A percentile compares a stretch with the other conserved stretches of the same genome.
These are phyloP conservation scores for Cheiracanthium punctorium DNA, from an alignment of 2,888 invertebrate genomes.

Conservation along the genomic window DNA sequence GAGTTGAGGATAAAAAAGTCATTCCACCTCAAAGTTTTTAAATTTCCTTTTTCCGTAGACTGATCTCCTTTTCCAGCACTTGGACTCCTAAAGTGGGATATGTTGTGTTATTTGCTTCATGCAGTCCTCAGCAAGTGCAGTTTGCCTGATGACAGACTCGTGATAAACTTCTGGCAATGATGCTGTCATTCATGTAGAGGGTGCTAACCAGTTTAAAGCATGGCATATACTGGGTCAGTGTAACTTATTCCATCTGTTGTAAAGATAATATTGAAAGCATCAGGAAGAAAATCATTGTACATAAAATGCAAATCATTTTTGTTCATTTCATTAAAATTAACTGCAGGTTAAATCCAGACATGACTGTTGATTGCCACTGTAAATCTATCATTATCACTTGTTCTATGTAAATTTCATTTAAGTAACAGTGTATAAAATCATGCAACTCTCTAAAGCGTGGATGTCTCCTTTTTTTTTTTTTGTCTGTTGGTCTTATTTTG, in stretches of 20 bases:
- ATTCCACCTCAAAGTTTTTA: not conserved
- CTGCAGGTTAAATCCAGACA: slow-evolving; percentile 38
- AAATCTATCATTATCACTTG: slow-evolving; percentile 56
- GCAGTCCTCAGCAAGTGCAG: not conserved
- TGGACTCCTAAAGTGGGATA: not conserved
- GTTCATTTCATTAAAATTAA: slow-evolving; percentile 36
- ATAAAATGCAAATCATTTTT: slow-evolving; percentile 33
- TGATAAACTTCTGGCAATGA: slow-evolving; percentile 2
- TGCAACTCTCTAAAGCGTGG: slow-evolving; percentile 22
- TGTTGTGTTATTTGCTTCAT: not conserved
- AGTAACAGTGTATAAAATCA: slow-evolving; percentile 49
- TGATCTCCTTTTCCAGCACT: not conserved
- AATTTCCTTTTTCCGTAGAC: not conserved
- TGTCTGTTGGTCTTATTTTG: slow-evolving; percentile 32
- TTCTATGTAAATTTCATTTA: slow-evolving; percentile 61
- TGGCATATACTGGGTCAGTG: not conserved
- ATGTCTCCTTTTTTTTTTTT: slow-evolving; percentile 56
- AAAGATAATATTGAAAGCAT: slow-evolving; percentile 32
- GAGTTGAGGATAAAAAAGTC: not conserved
- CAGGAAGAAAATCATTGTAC: slow-evolving; percentile 49
- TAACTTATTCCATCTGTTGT: slow-evolving; percentile 60
- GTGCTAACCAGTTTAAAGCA: not conserved
- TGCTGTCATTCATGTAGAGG: not conserved
- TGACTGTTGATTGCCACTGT: slow-evolving; percentile 64
- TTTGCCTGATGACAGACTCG: not conserved